phyloP scores from a whole-genome alignment of 2,113 vertebrate genomes.

The Ramphastos sulfuratus region DNA sequence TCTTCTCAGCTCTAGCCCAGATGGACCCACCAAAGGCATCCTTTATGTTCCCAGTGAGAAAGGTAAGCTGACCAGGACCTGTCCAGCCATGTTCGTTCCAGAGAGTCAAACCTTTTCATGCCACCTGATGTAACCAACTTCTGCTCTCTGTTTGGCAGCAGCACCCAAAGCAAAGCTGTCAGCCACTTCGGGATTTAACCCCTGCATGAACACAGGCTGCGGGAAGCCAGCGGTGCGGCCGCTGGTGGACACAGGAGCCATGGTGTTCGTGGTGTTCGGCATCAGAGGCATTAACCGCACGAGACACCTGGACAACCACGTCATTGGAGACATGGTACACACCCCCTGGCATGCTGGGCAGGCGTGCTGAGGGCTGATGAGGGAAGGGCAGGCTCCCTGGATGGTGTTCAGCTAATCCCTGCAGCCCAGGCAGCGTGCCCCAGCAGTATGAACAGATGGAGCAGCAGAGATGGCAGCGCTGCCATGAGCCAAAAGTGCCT shows the following conservation, averaged over 20 bases:
- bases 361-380: background rate
- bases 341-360: background rate
- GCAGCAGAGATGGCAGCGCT: background rate
- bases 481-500: background rate
- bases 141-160: background rate
- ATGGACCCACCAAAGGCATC: conserved; percentile 88
- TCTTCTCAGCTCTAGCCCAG: conserved; percentile 84
- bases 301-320: conserved; percentile 85
- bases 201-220: conserved; percentile 83
- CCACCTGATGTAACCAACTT: background rate
- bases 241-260: conserved; percentile 94
- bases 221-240: conserved; percentile 91
- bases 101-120: accelerated
- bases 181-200: conserved; percentile 90
- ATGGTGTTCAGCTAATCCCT: background rate
- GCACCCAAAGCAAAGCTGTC: conserved; percentile 71
- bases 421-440: background rate
- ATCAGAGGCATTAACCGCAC: conserved; percentile 92
- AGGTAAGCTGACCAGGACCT: conserved; percentile 65
- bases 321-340: conserved; percentile 91
- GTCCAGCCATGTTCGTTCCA: accelerated
- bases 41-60: conserved; percentile 86
- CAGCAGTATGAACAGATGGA: background rate
- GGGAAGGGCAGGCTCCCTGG: background rate
- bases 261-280: conserved; percentile 98